These are phyloP conservation scores for Dendrolimus punctatus DNA, from an alignment of 1,140 invertebrate species.

Conservation along the genomic window DNA sequence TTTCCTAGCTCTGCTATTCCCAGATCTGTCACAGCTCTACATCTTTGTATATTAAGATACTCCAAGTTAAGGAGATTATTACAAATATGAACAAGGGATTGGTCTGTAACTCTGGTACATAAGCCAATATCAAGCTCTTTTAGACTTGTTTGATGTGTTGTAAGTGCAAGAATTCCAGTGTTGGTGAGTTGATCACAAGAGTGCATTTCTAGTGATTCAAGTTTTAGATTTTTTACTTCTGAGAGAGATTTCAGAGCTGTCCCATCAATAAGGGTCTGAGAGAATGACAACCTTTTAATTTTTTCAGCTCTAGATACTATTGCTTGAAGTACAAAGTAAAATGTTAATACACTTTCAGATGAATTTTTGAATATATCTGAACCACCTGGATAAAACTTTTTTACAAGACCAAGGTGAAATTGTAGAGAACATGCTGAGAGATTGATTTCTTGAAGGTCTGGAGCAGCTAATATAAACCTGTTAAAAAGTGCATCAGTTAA, in stretches of 20 bases:
- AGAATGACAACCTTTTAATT: conserved; percentile 76
- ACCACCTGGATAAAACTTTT: conserved; percentile 76
- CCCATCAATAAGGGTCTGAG: conserved; percentile 78
- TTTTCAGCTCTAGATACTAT: conserved; percentile 69
- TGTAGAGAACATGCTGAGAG: conserved; percentile 78
- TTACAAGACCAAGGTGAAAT: conserved; percentile 78
- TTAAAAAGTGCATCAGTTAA: conserved; percentile 80
- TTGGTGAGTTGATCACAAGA: conserved; percentile 79
- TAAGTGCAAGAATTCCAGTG: conserved; percentile 72
- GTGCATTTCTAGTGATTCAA: conserved; percentile 73
- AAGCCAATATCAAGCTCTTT: conserved; percentile 75
- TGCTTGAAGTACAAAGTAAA: conserved; percentile 76
- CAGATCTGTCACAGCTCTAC: conserved; percentile 75
- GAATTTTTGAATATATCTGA: conserved; percentile 62
- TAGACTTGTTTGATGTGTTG: conserved; percentile 73
- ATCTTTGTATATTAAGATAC: conserved; percentile 73
- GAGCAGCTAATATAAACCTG: conserved; percentile 75
- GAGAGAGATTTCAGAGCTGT: conserved; percentile 72
- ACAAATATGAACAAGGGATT: conserved; percentile 73
- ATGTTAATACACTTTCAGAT: conserved; percentile 81
- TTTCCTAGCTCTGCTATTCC: conserved; percentile 72
- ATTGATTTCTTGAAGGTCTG: conserved; percentile 74
- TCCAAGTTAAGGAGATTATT: conserved; percentile 72
- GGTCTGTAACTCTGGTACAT: conserved; percentile 77
- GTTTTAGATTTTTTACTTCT: conserved; percentile 65